phyloP scores from a whole-genome alignment of 2,113 vertebrate species.

The Scytalopus superciliaris region DNA sequence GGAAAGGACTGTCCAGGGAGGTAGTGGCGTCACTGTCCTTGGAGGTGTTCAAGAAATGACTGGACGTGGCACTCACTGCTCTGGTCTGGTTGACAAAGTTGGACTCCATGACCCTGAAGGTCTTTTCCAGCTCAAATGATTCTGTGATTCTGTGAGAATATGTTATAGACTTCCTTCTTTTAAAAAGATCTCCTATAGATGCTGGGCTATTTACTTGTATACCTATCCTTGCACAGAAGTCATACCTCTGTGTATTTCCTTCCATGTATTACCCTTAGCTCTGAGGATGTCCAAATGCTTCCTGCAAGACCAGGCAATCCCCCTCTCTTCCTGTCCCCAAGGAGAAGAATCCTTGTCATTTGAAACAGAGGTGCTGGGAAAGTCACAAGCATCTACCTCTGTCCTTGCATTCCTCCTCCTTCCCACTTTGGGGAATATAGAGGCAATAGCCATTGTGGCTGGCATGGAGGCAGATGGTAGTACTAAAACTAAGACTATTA shows the following conservation, averaged over 20 bases:
- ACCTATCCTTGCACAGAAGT: background rate
- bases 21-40: background rate
- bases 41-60: background rate
- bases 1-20: background rate
- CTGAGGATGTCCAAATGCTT: background rate
- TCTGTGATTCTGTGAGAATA: background rate
- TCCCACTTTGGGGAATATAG: background rate
- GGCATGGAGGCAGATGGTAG: constrained; percentile 4
- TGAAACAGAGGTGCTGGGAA: background rate
- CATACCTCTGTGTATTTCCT: accelerated
- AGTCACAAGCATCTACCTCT: background rate
- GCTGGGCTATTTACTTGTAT: background rate
- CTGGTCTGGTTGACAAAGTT: background rate
- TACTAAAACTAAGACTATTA: constrained; percentile 38
- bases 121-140: background rate
- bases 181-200: background rate
- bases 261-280: background rate
- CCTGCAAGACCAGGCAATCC: too few species aligned
- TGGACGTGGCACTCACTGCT: background rate
- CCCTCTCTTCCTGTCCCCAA: accelerated
- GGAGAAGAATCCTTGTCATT: background rate
- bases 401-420: background rate
- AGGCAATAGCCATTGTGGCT: background rate
- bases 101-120: background rate
- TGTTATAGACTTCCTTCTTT: background rate